Base-by-base conservation (phyloP, 2,113 vertebrate genomes). In the Neodon shergylaensis region DNA sequence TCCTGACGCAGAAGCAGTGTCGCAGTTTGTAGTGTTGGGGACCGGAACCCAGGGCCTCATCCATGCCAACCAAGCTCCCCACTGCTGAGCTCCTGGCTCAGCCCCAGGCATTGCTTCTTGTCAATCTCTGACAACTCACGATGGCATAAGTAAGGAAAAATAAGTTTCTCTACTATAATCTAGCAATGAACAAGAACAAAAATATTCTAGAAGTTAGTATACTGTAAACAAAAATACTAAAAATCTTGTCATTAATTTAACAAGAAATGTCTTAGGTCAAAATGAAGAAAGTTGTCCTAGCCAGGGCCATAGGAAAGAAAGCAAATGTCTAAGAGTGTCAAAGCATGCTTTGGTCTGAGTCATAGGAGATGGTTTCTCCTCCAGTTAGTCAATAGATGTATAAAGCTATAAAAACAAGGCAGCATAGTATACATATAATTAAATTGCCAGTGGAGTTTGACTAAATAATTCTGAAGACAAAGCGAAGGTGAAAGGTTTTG, bases 381-480 rank as follows among this genome's bases (percentile, higher is more conserved):
- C 79, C 36, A 63, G 14, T 66, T 65, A 90, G 72, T 65, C 86
- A 94, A 17, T 5, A 86, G 58, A 54, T n/a, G 22, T 11, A 47
- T 39, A 88, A 54, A 54, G 91, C 42, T 78, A 77, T 39, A 77
- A 63, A 63, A 65, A 5, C 58, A 88, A 83, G 44, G 42, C 7
- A 21, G 61, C 24, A 16, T 54, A 14, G 31, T n/a, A 58, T 88
- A 91, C 77, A 88, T 79, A 73, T 33, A 88, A 73, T 91, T 78
- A 91, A 95, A 73, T 33, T 91, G 22, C 7, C 92, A 49, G 4
- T 82, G 58, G 58, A 86, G 66, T 74, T 74, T 54, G 66, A 87
- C 17, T 49, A 81, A 82, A 81, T 73, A 92, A 92, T 90, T 90
- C 36, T 31, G 90, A 90, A 92, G 74, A 79, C 44, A 76, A 42